phyloP scores from a whole-genome alignment of 2,888 invertebrate species.

The Augiades crinisus region DNA sequence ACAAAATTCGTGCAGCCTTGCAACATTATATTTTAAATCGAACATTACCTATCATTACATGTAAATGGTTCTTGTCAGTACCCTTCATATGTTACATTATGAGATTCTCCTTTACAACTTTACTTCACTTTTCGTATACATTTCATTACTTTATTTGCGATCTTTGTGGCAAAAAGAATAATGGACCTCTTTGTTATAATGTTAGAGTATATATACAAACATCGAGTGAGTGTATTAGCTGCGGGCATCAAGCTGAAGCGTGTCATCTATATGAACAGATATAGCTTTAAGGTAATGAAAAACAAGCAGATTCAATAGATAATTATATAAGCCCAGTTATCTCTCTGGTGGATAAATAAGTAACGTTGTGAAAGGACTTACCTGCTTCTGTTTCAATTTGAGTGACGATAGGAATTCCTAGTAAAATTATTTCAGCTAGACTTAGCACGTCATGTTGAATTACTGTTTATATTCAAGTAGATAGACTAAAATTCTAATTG shows the following conservation, averaged over 20 bases:
- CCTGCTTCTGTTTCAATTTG: constrained; percentile 6
- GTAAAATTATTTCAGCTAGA: constrained; percentile 16
- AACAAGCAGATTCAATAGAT: constrained; percentile 2
- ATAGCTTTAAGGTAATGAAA: too few relatives aligned
- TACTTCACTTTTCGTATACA: neutral
- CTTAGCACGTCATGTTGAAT: constrained; percentile 9
- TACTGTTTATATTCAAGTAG: neutral
- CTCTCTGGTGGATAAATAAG: constrained; percentile 6
- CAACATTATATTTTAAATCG: too few relatives aligned
- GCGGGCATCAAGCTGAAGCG: too few relatives aligned
- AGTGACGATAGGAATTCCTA: constrained; percentile 16
- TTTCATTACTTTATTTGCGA: neutral
- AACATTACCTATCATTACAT: neutral
- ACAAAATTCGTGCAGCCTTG: too few relatives aligned
- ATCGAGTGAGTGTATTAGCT: too few relatives aligned
- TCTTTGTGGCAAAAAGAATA: neutral
- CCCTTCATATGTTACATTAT: neutral
- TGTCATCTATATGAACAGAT: too few relatives aligned
- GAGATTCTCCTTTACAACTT: neutral
- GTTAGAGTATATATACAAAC: too few relatives aligned
- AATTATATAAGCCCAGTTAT: constrained; percentile 12
- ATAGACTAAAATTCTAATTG: neutral
- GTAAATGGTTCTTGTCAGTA: neutral
- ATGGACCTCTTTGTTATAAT: constrained; percentile 2
- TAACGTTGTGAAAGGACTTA: constrained; percentile 11